Evolutionary conservation across 2,888 invertebrate genomes (phyloP), one percentile per base, ranked within the genome.

Genomic region (Tiliacea aurago): DNA sequence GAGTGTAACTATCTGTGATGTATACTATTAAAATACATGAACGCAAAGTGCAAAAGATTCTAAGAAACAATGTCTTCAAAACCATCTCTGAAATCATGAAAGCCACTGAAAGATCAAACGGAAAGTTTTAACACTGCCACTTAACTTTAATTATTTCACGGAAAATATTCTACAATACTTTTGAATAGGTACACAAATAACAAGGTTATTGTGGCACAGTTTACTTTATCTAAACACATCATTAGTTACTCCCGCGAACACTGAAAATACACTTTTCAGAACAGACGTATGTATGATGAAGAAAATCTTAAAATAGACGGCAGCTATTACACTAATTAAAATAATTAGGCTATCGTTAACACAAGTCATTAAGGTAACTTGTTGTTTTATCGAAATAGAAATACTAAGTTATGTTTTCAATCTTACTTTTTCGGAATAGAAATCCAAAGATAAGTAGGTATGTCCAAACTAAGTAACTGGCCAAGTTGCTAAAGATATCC

Each of bases 181-280:
- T 33, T 28, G 10, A n/a, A 49, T 20, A 55, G 43, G 6, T 56
- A 47, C 23, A 41, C 61, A 70, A 62, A 70, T 70, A 80, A 56
- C 20, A 41, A 37, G 61, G 13, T 23, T 65, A 33, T 43, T 49
- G 37, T 75, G 45, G 69, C 23, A 80, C 69, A 56, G 76, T 78
- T 75, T 65, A 56, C 13, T 41, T 65, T 56, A 65, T 80, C 76
- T 47, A 47, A 69, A 69, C 53, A 66, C 23, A 41, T 49, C 23
- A 23, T 47, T 49, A 53, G 18, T 67, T 65, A n/a, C 47, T 61
- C 62, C 62, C 51, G 47, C 62, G 9, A n/a, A 51, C 61, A 56
- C 37, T 37, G 5, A n/a, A 63, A 58, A 33, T 55, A 23, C 43
- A n/a, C 4, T 2, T 10, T 68, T 10, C 5, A 10, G 37, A 74